Base-by-base conservation (phyloP, 2,113 vertebrate genomes). In the Petrocephalus zakoni region DNA sequence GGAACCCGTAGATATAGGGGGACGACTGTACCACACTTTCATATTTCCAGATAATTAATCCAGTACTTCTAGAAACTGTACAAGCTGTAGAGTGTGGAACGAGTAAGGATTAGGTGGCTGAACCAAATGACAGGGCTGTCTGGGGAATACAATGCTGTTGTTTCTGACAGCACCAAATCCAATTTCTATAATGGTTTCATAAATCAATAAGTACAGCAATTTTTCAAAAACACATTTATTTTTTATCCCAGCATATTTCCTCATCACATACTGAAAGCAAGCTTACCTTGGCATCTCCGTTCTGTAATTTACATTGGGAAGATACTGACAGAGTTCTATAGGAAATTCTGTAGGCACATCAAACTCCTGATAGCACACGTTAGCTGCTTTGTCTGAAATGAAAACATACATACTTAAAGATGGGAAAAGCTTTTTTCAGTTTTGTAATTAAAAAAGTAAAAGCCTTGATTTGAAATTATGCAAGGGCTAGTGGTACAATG, bases 351-450 rank as follows among this genome's bases (percentile, higher is more conserved):
- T 89, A 0, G 97, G 97, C 56, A 99, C 94, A 29, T 99, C 97
- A 89, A 97, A 97, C 89, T 99, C 98, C 93, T 99, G 98, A 55
- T 99, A 99, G 87, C 96, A 99, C 4, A 99, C 97, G 0, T 99
- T 98, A 51, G 97, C 97, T 52, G 95, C 92, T 90, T 92, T 95
- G 46, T 98, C 97, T 97, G 90, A 86, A 64, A 88, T 89, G 34
- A 5, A 82, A 64, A 34, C 42, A 75, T 17, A 29, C 29, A 13
- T 13, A 19, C 13, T 37, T 37, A 34, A 25, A 75, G 29, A 2
- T 64, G n/a, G 46, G 46, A 9, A 64, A 64, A 25, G 25, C 8
- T 37, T 5, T 81, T 42, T 37, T 47, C 42, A 21, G 19, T 46
- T 9, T 47, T n/a, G 3, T 87, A 5, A 68, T 22, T 87, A 11